Evolutionary conservation across 2,797 vertebrate species (phyloP), one percentile per base, ranked within the genome.

Genomic region (Coranthus polyacanthus): DNA sequence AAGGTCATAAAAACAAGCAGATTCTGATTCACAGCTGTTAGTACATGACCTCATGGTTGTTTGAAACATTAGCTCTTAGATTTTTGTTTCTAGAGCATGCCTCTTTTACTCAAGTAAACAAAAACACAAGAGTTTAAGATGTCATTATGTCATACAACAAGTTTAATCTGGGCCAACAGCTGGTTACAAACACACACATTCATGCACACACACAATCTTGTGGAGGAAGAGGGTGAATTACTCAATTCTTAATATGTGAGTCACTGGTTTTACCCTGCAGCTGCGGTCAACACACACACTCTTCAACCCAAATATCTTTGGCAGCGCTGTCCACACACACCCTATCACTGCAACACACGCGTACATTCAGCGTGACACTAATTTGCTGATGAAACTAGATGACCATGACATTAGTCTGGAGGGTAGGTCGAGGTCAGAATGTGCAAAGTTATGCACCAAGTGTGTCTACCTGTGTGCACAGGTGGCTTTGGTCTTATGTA

Each of bases 271-370:
- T 50, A 76, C 32, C 68, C 74, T 46, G 58, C 81, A 83, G 85
- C 82, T 88, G 83, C 44, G 78, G 74, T 85, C 71, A 80, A 61
- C 44, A 62, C 36, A 59, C 55, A 68, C 63, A 56, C 78, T 11
- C 76, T 75, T 88, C 84, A 82, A 85, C 85, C 83, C 79, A 89
- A 89, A 90, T 90, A 79, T 72, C 61, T 84, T 47, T 86, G 85
- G 74, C 85, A 86, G 83, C 2, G 0, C 29, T 79, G 70, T 85
- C 64, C 41, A 58, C 68, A 70, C 62, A 84, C 75, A 61, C 54
- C 65, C 61, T 46, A 46, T 75, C 63, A 70, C 43, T 22, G 67
- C 44, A 64, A 61, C 69, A 56, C 22, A 60, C 49, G 50, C 6
- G 13, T 62, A 59, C 26, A 72, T 81, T 47, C 53, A 50, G 46